Percentiles rank a stretch among this genome's conserved stretches.
Evolutionary conservation across 2,113 vertebrate genomes (phyloP).

Genomic region (Jaculus jaculus): DNA sequence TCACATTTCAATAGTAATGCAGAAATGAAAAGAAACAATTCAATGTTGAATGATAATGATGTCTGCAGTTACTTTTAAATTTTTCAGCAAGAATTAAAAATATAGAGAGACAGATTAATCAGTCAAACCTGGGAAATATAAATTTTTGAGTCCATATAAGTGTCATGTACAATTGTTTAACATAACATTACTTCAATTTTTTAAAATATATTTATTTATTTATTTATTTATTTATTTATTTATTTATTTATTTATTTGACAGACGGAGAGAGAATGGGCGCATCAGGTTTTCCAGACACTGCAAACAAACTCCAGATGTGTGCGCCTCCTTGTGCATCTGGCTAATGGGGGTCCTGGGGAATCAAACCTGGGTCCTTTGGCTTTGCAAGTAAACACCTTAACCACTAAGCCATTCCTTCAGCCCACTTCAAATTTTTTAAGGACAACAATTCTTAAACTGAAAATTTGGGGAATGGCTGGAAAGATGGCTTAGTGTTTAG

Average conservation of each 20-base stretch:
- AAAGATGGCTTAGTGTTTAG: no score
- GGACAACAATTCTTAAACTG: background rate
- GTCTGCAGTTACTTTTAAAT: background rate
- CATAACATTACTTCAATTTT: background rate
- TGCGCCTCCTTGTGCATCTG: no score
- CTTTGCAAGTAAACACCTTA: no score
- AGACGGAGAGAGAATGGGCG: no score
- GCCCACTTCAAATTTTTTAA: background rate
- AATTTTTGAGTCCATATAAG: background rate
- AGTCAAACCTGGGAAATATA: background rate
- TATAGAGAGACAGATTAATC: background rate
- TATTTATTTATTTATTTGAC: no score
- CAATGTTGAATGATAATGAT: background rate
- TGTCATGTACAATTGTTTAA: background rate
- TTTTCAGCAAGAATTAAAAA: background rate
- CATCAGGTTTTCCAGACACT: no score
- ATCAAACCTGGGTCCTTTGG: no score
- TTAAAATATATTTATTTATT: no score
- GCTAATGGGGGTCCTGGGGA: no score
- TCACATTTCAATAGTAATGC: background rate
- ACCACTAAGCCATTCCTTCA: no score
- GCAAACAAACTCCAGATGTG: no score
- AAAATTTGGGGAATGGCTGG: background rate
- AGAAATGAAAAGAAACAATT: background rate
- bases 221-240: no score